These are phyloP conservation scores for Odobenus rosmarus DNA, from an alignment of 2,113 vertebrate species.

Conservation along the genomic window DNA sequence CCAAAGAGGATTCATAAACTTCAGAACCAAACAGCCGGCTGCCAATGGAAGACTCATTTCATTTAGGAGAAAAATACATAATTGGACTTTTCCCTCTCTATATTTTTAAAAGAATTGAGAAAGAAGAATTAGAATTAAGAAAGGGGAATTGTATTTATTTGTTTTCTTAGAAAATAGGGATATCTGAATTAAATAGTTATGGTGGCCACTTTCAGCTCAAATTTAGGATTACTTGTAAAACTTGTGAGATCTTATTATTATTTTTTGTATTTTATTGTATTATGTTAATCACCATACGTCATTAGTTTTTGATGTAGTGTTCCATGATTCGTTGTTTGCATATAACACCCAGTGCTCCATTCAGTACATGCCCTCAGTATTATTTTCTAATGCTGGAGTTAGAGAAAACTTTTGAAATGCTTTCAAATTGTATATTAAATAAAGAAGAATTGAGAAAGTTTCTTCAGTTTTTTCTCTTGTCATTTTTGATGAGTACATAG, in stretches of 20 bases:
- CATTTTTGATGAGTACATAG: background rate
- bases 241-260: background rate
- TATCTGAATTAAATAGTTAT: background rate
- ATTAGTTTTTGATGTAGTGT: too few relatives aligned
- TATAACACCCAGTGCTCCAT: too few relatives aligned
- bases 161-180: background rate
- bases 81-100: background rate
- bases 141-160: background rate
- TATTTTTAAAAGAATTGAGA: background rate
- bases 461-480: background rate
- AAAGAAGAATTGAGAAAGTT: background rate
- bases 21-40: background rate
- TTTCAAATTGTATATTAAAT: background rate
- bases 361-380: background rate
- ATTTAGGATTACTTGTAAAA: background rate
- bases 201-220: background rate
- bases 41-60: background rate
- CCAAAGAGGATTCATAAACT: background rate
- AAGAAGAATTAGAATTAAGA: slow-evolving; percentile 1
- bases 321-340: too few relatives aligned
- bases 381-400: background rate
- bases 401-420: background rate
- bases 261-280: background rate
- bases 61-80: background rate
- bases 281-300: too few relatives aligned